phyloP scores from a whole-genome alignment of 2,888 invertebrate genomes.

The Ethmia dodecea region DNA sequence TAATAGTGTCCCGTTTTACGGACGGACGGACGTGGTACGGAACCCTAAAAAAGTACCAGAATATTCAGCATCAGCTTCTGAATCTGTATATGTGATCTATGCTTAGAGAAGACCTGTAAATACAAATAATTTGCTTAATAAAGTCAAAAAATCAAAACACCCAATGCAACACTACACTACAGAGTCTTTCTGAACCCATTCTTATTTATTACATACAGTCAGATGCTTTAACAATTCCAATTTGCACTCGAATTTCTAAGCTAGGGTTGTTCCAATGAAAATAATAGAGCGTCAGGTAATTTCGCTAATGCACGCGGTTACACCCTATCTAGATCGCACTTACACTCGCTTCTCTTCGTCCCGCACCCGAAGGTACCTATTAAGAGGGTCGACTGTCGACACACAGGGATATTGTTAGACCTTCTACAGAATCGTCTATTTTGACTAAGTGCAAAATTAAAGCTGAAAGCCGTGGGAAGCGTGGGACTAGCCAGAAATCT shows the following conservation, averaged over 20 bases:
- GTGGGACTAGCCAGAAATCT: constrained; percentile 18
- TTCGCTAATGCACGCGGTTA: constrained; percentile 76
- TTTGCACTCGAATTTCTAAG: constrained; percentile 36
- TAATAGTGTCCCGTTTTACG: no score
- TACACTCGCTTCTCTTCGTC: constrained; percentile 47
- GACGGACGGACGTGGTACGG: no score
- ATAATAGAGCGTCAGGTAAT: constrained; percentile 74
- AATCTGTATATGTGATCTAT: no score
- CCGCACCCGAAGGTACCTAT: constrained; percentile 54
- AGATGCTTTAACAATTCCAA: constrained; percentile 26
- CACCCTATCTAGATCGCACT: constrained; percentile 70
- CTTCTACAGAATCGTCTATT: constrained; percentile 54
- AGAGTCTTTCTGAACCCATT: no score
- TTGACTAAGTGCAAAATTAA: constrained; percentile 61
- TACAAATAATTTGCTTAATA: no score
- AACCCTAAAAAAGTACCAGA: no score
- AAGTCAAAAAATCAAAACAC: no score
- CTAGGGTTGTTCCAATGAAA: constrained; percentile 66
- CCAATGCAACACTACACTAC: no score
- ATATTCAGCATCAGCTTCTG: no score
- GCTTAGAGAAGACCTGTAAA: no score
- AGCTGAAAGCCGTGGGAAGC: constrained; percentile 16
- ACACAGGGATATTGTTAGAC: constrained; percentile 35
- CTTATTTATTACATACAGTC: no score
- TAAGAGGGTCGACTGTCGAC: constrained; percentile 66